phyloP scores from a whole-genome alignment of 2,888 invertebrate species.

The Diogma glabrata region DNA sequence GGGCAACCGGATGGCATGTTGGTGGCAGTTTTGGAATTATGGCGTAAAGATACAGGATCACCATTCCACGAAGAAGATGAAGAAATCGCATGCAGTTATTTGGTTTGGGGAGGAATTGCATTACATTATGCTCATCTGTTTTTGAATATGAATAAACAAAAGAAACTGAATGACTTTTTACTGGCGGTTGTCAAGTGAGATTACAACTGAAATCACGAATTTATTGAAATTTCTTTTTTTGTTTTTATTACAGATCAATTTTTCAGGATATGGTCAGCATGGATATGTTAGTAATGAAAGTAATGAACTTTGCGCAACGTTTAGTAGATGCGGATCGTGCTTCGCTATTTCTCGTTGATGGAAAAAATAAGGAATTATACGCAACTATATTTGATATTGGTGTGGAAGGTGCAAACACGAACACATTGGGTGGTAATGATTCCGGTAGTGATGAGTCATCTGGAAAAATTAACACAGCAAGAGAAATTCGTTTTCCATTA shows the following conservation, averaged over 20 bases:
- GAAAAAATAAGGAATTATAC: conserved; percentile 59
- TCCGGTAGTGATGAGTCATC: conserved; percentile 22
- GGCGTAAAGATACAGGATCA: conserved; percentile 40
- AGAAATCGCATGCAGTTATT: conserved; percentile 51
- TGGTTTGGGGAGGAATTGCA: conserved; percentile 59
- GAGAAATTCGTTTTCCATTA: conserved; percentile 56
- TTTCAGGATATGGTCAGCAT: conserved; percentile 82
- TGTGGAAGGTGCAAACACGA: conserved; percentile 28
- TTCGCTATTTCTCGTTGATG: conserved; percentile 69
- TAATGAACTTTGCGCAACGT: conserved; percentile 71
- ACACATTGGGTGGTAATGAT: conserved; percentile 21
- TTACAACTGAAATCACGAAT: neutral
- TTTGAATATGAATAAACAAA: conserved; percentile 55
- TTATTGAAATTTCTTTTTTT: neutral
- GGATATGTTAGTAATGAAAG: conserved; percentile 68
- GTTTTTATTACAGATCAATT: conserved; percentile 52
- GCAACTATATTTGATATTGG: conserved; percentile 71
- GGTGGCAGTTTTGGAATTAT: conserved; percentile 56
- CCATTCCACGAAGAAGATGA: conserved; percentile 56
- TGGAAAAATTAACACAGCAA: conserved; percentile 31
- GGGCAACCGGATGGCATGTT: conserved; percentile 49
- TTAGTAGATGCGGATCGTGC: conserved; percentile 75
- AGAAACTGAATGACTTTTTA: conserved; percentile 63
- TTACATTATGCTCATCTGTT: conserved; percentile 58
- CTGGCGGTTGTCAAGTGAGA: conserved; percentile 70